A percentile compares a stretch with the other conserved stretches of the same genome.
phyloP scores from a whole-genome alignment of 2,113 vertebrate species.

The Hydrolagus affinis region DNA sequence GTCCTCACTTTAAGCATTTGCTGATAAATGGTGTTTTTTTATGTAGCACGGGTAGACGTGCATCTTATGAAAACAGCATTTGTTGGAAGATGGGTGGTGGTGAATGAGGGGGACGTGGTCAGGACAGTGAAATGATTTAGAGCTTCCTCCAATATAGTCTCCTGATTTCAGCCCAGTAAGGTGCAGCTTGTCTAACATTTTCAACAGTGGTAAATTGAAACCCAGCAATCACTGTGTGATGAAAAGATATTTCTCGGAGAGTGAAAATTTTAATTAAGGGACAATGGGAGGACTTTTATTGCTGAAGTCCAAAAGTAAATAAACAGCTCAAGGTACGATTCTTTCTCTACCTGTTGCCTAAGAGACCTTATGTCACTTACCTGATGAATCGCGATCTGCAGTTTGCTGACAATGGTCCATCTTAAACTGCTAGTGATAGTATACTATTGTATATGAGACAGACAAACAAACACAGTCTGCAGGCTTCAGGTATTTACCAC shows the following conservation, averaged over 20 bases:
- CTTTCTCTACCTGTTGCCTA: constrained; percentile 33
- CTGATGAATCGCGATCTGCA: constrained; percentile 41
- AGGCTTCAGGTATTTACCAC: constrained; percentile 32
- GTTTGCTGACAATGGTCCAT: constrained; percentile 35
- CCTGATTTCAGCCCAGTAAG: not conserved
- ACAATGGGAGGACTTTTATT: constrained; percentile 24
- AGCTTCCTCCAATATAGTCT: not conserved
- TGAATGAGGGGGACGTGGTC: not conserved
- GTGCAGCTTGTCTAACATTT: constrained; percentile 15
- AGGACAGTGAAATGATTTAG: not conserved
- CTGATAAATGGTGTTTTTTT: not conserved
- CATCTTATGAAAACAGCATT: not conserved
- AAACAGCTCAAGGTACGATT: constrained; percentile 34
- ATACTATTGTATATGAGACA: constrained; percentile 28
- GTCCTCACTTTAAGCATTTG: not conserved
- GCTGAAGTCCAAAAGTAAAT: constrained; percentile 32
- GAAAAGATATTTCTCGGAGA: constrained; percentile 28
- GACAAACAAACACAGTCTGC: constrained; percentile 35
- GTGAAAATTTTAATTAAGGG: constrained; percentile 31
- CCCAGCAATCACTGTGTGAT: not conserved
- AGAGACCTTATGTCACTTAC: constrained; percentile 37
- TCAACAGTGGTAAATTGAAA: constrained; percentile 26
- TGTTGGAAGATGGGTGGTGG: not conserved
- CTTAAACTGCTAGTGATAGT: constrained; percentile 33
- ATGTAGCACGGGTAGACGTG: not conserved